Evolutionary conservation across 2,797 vertebrate species (phyloP).

Genomic region (Halcyon smyrnensis): DNA sequence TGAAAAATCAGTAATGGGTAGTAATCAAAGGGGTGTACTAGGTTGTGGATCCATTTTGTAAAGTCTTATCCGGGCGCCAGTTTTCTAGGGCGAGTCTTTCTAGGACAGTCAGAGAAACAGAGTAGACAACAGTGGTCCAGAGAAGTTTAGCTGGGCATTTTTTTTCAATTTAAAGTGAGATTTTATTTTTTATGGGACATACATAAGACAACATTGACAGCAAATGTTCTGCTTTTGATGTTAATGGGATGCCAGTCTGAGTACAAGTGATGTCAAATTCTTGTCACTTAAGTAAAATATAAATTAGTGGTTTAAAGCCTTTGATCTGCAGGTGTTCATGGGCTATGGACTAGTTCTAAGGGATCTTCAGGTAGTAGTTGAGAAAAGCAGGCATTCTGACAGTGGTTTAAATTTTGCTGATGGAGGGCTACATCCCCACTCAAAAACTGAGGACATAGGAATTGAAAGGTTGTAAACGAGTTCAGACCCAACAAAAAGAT

Average conservation of each 20-base stretch:
- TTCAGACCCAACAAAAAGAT: background rate
- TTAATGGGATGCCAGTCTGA: background rate
- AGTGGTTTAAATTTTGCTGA: background rate
- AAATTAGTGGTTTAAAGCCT: background rate
- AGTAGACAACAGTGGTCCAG: background rate
- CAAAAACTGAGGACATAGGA: background rate
- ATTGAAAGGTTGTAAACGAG: background rate
- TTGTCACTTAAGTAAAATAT: background rate
- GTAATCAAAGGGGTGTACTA: too few species aligned
- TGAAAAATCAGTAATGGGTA: too few species aligned
- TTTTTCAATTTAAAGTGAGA: background rate
- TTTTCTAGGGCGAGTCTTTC: background rate
- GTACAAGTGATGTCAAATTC: background rate
- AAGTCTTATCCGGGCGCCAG: too few species aligned
- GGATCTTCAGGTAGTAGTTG: background rate
- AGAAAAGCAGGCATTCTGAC: background rate
- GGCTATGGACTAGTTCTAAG: background rate
- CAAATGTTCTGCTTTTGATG: background rate
- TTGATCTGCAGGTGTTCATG: background rate
- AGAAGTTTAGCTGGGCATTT: background rate
- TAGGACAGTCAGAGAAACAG: background rate
- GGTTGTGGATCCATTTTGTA: too few species aligned
- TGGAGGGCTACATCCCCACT: background rate
- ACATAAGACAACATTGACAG: background rate
- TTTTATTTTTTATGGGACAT: background rate